These are phyloP conservation scores for Acromyrmex charruanus DNA, from an alignment of 1,140 invertebrate species.

Conservation along the genomic window DNA sequence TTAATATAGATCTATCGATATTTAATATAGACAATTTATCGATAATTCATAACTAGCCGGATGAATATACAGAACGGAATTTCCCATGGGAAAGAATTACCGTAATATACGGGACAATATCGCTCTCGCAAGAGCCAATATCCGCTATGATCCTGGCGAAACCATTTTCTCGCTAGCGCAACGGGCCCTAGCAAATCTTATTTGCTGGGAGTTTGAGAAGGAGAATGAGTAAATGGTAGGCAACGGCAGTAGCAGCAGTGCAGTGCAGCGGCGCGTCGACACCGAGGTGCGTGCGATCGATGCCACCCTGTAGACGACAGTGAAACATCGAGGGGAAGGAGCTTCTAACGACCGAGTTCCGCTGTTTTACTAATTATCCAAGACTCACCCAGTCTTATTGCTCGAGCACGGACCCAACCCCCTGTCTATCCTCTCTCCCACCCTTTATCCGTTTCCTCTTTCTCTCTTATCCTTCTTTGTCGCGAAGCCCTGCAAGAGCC, in stretches of 20 bases:
- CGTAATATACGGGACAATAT: neutral
- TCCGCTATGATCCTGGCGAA: conserved; percentile 21
- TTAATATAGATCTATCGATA: neutral
- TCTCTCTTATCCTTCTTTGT: conserved; percentile 56
- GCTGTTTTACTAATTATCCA: conserved; percentile 82
- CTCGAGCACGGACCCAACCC: conserved; percentile 23
- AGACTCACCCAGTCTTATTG: conserved; percentile 65
- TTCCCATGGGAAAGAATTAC: conserved; percentile 22
- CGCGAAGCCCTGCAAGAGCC: conserved; percentile 1
- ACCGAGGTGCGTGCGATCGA: conserved; percentile 59
- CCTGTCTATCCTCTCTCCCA: neutral
- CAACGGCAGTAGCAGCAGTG: neutral
- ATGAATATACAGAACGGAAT: neutral
- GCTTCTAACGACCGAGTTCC: conserved; percentile 78
- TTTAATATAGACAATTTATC: neutral
- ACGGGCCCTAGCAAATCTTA: conserved; percentile 28
- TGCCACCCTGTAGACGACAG: conserved; percentile 67
- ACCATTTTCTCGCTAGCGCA: neutral
- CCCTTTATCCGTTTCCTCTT: conserved; percentile 36
- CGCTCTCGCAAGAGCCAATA: conserved; percentile 9
- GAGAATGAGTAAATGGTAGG: conserved; percentile 8
- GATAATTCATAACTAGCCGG: neutral
- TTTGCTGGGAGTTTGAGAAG: conserved; percentile 31
- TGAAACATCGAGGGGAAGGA: conserved; percentile 71
- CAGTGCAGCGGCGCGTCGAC: neutral